Base-by-base conservation (phyloP, 92 coral and sea anemone species). In the Heliopora coerulea region DNA sequence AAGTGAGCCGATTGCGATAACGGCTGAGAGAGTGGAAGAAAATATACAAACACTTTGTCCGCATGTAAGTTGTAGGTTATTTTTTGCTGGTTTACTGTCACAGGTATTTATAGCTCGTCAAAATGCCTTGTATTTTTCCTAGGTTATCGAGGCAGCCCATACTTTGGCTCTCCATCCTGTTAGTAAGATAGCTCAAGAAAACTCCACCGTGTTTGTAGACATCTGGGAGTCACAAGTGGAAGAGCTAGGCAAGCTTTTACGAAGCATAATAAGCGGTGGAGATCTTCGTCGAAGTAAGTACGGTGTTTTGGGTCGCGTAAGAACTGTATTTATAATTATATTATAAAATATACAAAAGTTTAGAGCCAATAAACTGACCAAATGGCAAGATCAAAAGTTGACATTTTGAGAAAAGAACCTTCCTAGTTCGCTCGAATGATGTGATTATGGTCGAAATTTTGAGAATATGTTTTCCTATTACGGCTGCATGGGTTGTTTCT, bases 181-280 rank as follows among this genome's bases (percentile, higher is more conserved):
- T 28, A 93, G 98, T 65, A 93, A 88, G 74, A 93, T 93, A 49
- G 98, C 98, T 0, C 98, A 93, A 63, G 98, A 93, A 72, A 93
- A 93, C 73, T 88, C 88, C 91, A 92, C 91, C 32, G 98, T 93
- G n/a, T 93, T 93, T 78, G 91, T 90, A 15, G 96, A 93, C 37
- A 90, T 93, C 33, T 93, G 98, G 98, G 98, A 93, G 78, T 81
- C 89, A 2, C 98, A 93, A 49, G 98, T 93, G 9, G 96, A 93
- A 27, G 98, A 93, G 52, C 85, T 93, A 0, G 98, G 98, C 0
- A 93, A 90, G 58, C 88, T 93, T 0, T 65, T 93, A 34, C 84
- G 98, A 31, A 88, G 89, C 31, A 86, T 93, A 41, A 93, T 92
- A 23, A 87, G 95, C 17, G 98, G 98, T 0, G 98, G 89, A 48